Percentiles rank a stretch among this genome's conserved stretches.
Conservation (phyloP, 2,113 vertebrate species). For the Heteronetta atricapilla region DNA sequence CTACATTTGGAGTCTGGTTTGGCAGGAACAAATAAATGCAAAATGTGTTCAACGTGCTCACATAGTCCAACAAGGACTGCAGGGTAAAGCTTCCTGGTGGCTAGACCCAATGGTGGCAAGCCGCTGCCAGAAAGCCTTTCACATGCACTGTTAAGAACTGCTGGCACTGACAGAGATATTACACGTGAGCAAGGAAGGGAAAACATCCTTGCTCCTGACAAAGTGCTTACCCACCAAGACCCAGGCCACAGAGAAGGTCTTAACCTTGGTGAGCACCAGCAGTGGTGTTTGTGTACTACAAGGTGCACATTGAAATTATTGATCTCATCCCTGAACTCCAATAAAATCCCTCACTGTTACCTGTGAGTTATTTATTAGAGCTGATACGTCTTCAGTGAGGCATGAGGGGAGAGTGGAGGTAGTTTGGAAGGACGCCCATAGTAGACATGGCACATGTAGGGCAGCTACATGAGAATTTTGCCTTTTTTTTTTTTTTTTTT, state of each 20-base stretch:
- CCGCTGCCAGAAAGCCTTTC: background rate
- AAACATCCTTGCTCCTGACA: background rate
- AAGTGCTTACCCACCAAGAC: background rate
- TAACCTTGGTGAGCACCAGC: background rate
- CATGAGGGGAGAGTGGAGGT: accelerated
- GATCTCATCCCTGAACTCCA: background rate
- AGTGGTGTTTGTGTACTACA: background rate
- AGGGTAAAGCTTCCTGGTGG: background rate
- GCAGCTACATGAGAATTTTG: background rate
- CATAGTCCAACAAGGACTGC: background rate
- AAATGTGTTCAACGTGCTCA: background rate
- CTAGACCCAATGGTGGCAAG: background rate
- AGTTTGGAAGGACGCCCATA: too few species aligned
- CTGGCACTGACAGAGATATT: background rate
- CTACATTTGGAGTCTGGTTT: background rate
- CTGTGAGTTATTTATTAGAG: background rate
- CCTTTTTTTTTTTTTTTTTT: background rate
- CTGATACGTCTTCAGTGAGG: background rate
- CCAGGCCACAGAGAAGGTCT: background rate
- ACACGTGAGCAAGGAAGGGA: background rate
- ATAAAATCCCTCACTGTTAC: background rate
- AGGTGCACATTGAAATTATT: background rate
- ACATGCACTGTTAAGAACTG: background rate
- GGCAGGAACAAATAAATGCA: background rate
- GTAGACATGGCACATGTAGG: background rate